Percentiles rank a stretch among this genome's conserved stretches.
These are phyloP conservation scores for Sarcophaga caerulescens DNA, from an alignment of 2,888 invertebrate species.

Conservation along the genomic window DNA sequence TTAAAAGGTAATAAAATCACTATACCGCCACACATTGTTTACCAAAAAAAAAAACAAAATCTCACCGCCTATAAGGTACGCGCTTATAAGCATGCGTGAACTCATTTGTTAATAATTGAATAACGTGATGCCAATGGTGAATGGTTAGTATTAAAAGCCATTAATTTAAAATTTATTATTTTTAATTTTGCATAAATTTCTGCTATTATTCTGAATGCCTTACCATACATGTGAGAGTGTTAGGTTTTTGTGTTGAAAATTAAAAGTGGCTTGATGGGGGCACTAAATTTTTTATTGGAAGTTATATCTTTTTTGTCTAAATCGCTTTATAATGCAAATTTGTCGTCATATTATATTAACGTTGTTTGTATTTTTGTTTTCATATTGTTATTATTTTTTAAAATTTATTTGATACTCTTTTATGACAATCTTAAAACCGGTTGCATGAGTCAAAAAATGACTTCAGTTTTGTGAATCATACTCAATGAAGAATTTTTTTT, in stretches of 20 bases:
- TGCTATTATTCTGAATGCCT: background rate
- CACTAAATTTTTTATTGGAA: background rate
- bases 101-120: conserved; percentile 17
- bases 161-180: background rate
- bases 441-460: conserved; percentile 23
- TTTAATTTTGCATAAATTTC: background rate
- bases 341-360: conserved; percentile 28
- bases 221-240: background rate
- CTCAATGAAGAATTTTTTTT: background rate
- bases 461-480: conserved; percentile 28
- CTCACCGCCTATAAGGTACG: background rate
- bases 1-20: conserved; percentile 12
- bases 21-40: background rate
- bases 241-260: background rate
- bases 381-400: conserved; percentile 24
- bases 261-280: conserved; percentile 18
- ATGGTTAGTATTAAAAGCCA: background rate
- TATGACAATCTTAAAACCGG: conserved; percentile 28
- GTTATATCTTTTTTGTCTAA: conserved; percentile 28
- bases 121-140: conserved; percentile 4
- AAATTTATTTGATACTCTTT: conserved; percentile 20
- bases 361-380: background rate
- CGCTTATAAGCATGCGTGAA: conserved; percentile 9
- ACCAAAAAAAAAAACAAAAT: background rate
- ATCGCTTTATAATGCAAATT: conserved; percentile 56